phyloP scores from a whole-genome alignment of 2,113 vertebrate species.

The Geococcyx californianus region DNA sequence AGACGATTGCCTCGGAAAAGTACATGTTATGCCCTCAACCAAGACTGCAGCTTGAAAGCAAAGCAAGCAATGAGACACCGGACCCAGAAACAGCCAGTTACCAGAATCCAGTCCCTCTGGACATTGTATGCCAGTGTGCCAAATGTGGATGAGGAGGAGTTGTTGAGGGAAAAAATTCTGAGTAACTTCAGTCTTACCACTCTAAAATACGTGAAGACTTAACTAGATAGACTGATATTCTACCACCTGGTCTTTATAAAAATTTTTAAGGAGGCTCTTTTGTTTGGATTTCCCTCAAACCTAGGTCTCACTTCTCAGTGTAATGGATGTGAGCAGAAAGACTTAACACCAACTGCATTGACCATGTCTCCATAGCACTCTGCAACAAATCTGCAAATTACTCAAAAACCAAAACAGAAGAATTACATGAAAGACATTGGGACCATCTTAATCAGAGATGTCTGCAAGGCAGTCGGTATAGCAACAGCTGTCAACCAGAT shows the following conservation, averaged over 20 bases:
- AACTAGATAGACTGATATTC: not conserved
- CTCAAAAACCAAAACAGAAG: not conserved
- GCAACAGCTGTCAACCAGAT: slow-evolving; percentile 5
- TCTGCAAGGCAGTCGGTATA: not conserved
- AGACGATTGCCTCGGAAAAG: not conserved
- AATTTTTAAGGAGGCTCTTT: not conserved
- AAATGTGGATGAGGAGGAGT: not conserved
- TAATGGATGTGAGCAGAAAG: not conserved
- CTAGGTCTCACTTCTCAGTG: not conserved
- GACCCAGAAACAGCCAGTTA: not conserved
- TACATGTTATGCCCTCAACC: not conserved
- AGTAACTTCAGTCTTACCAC: not conserved
- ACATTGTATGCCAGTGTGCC: not conserved
- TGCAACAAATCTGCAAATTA: not conserved
- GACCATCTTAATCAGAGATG: not conserved
- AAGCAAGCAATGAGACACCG: not conserved
- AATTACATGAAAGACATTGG: not conserved
- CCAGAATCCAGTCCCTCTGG: not conserved
- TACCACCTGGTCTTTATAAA: not conserved
- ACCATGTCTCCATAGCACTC: fast-evolving
- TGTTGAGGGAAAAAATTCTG: not conserved
- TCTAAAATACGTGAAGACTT: not conserved
- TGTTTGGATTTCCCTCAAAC: not conserved
- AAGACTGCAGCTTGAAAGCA: not conserved
- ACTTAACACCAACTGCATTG: not conserved